These are phyloP conservation scores for Metalampra italica DNA, from an alignment of 2,888 invertebrate species.

Conservation along the genomic window DNA sequence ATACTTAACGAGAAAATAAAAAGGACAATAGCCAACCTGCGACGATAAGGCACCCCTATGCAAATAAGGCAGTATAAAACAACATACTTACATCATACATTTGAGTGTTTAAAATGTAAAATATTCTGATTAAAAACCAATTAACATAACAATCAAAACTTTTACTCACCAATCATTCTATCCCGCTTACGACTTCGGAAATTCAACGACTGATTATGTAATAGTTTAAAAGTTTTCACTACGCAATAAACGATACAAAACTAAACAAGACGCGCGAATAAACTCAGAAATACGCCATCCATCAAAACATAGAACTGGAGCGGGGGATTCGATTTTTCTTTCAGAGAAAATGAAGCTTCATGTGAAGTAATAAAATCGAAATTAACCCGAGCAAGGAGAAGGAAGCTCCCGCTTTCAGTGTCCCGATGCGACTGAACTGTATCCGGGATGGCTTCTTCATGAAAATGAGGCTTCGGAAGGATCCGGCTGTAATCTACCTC, in stretches of 20 bases:
- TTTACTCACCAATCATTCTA: conserved; percentile 71
- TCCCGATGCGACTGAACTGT: conserved; percentile 65
- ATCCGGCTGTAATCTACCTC: conserved; percentile 14
- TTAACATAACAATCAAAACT: conserved; percentile 9
- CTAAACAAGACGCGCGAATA: neutral
- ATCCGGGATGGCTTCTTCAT: conserved; percentile 59
- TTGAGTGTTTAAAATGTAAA: too few relatives aligned
- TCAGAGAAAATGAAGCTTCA: conserved; percentile 10
- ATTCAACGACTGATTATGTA: conserved; percentile 45
- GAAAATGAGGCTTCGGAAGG: conserved; percentile 26
- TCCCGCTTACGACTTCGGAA: conserved; percentile 44
- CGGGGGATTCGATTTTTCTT: neutral
- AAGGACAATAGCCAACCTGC: too few relatives aligned
- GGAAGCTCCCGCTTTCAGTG: conserved; percentile 53
- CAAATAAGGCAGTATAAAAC: too few relatives aligned
- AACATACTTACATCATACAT: too few relatives aligned
- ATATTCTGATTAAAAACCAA: neutral
- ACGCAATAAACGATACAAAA: conserved; percentile 10
- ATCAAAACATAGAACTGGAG: neutral
- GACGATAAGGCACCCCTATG: too few relatives aligned
- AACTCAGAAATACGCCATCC: conserved; percentile 11
- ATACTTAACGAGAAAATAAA: too few relatives aligned
- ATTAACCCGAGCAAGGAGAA: conserved; percentile 13
- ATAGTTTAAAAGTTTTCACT: conserved; percentile 58
- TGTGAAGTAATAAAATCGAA: conserved; percentile 7